Evolutionary conservation across 2,797 vertebrate genomes (phyloP), one percentile per base, ranked within the genome.

Genomic region (Scleropages formosus): DNA sequence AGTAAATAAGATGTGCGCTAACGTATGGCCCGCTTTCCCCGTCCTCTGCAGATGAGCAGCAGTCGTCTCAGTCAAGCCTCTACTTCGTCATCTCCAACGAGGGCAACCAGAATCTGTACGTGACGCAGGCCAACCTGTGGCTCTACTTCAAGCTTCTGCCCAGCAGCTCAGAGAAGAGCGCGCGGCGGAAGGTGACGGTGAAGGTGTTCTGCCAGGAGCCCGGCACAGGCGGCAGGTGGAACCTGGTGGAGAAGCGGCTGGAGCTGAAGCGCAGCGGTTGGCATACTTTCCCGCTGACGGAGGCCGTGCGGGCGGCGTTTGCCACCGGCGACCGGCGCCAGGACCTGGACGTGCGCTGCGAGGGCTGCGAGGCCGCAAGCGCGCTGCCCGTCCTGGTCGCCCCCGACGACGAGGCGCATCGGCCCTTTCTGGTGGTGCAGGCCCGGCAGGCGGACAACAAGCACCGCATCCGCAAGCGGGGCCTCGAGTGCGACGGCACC

Each of bases 261-360:
- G 96, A 99, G 79, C 92, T 98, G 83, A 97, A 96, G 82, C 95
- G 96, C 84, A 98, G 96, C 1, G 96, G 96, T 83, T 99, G 97
- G 97, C 97, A 99, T 73, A 98, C 97, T 8, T 96, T 99, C 85
- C 96, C 96, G 0, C 89, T 99, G 79, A 95, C 95, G 0, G 96
- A 97, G 73, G 93, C 95, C 0, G 92, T 98, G 81, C 93, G 96
- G 78, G 89, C 93, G 27, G 90, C 95, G 76, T 94, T 98, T 20
- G 94, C 91, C 62, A 94, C 93, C 24, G 96, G 94, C 11, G 92
- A 92, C 77, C 93, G 96, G 77, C 90, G 96, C n/a, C 95, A 97
- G 87, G 94, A 93, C 90, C 91, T 99, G 87, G 95, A 98, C 72
- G 91, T 98, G 80, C 95, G 93, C 84, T 99, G 97, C 3, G 96